Evolutionary conservation across 2,113 vertebrate genomes (phyloP).

Genomic region (Archilochus colubris): DNA sequence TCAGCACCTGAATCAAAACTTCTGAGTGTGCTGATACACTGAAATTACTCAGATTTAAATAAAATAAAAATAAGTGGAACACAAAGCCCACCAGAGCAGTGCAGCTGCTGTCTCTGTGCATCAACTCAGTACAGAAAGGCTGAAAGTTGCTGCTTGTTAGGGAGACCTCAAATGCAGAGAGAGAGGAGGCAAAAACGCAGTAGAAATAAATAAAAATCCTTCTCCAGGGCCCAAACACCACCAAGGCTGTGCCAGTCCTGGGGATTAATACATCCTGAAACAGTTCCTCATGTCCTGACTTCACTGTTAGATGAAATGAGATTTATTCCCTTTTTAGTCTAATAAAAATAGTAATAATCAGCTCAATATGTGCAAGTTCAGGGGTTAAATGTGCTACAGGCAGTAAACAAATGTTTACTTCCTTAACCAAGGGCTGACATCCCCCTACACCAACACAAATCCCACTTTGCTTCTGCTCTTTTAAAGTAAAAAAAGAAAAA

Average conservation of each 20-base stretch:
- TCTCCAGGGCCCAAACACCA: too few relatives aligned
- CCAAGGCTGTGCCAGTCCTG: neutral
- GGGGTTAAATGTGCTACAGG: neutral
- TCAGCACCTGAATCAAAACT: neutral
- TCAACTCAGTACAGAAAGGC: neutral
- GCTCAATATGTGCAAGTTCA: neutral
- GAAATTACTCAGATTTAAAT: too few relatives aligned
- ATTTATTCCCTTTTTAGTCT: too few relatives aligned
- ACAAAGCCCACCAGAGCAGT: neutral
- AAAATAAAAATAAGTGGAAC: neutral
- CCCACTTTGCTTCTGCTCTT: neutral
- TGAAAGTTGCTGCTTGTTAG: neutral
- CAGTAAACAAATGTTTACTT: neutral
- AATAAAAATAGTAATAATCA: neutral
- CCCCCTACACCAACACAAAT: neutral
- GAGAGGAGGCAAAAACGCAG: accelerated
- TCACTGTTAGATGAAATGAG: too few relatives aligned
- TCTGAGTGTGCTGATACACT: neutral
- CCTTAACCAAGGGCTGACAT: neutral
- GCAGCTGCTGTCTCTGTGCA: neutral
- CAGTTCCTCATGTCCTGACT: neutral
- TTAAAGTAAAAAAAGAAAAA: neutral
- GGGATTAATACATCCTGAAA: neutral
- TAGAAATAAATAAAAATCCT: neutral
- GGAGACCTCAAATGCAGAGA: neutral